Conservation (phyloP, 1,140 invertebrate species). For the Medauroidea extradentata region DNA sequence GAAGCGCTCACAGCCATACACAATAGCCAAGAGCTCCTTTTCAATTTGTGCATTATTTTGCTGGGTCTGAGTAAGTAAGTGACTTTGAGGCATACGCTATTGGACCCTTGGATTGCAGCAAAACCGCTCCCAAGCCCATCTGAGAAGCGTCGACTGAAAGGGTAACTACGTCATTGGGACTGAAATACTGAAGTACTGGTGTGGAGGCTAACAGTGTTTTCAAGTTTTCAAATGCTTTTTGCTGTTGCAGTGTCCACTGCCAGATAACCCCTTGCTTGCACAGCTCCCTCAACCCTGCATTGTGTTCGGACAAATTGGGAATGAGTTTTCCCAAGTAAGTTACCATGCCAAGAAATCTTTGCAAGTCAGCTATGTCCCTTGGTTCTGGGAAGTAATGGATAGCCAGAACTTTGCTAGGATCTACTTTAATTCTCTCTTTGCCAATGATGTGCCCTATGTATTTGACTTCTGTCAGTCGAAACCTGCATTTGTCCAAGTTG, state of each 20-base stretch:
- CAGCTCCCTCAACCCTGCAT: constrained; percentile 38
- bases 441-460: constrained; percentile 41
- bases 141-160: constrained; percentile 35
- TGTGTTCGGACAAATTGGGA: constrained; percentile 32
- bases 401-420: constrained; percentile 36
- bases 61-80: constrained; percentile 24
- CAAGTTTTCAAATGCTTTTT: constrained; percentile 35
- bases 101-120: constrained; percentile 33
- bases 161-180: constrained; percentile 26
- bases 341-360: constrained; percentile 39
- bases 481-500: constrained; percentile 30
- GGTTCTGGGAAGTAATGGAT: constrained; percentile 32
- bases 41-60: constrained; percentile 30
- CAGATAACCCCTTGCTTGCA: constrained; percentile 34
- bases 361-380: constrained; percentile 31
- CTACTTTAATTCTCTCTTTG: constrained; percentile 32
- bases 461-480: constrained; percentile 26
- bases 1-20: constrained; percentile 29
- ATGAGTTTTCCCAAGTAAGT: constrained; percentile 42
- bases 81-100: constrained; percentile 37
- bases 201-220: constrained; percentile 23
- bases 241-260: constrained; percentile 30
- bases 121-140: constrained; percentile 38
- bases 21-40: constrained; percentile 32
- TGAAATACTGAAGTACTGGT: constrained; percentile 28